phyloP scores from a whole-genome alignment of 2,888 invertebrate species.

The Mechanitis messenoides region DNA sequence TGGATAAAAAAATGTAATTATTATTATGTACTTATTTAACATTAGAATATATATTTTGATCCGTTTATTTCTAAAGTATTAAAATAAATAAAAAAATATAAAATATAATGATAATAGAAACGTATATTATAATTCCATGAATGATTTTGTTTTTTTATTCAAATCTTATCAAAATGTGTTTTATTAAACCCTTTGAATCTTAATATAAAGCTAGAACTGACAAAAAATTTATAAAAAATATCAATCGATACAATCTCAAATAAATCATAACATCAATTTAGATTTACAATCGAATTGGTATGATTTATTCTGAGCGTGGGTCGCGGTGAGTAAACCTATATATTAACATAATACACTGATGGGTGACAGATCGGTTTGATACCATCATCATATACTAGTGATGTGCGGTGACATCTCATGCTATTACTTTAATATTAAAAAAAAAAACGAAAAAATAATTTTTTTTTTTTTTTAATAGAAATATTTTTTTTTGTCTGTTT shows the following conservation, averaged over 20 bases:
- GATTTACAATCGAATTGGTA: conserved; percentile 39
- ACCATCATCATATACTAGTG: conserved; percentile 37
- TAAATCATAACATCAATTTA: conserved; percentile 31
- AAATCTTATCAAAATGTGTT: neutral
- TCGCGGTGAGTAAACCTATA: conserved; percentile 37
- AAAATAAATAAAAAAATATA: too few species aligned
- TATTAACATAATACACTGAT: conserved; percentile 59
- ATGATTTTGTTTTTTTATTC: neutral
- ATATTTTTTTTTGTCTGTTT: too few species aligned
- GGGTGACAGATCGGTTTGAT: conserved; percentile 66
- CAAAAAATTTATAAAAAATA: conserved; percentile 20
- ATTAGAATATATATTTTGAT: too few species aligned
- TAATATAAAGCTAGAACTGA: neutral
- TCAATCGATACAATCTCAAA: conserved; percentile 23
- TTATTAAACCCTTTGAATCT: neutral
- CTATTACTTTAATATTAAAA: too few species aligned
- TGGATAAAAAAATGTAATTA: too few species aligned
- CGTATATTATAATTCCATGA: too few species aligned
- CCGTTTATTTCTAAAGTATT: too few species aligned
- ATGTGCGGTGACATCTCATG: neutral
- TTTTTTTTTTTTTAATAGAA: too few species aligned
- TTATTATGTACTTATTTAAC: too few species aligned
- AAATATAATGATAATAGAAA: too few species aligned
- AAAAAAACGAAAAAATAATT: too few species aligned
- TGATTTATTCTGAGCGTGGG: conserved; percentile 49